phyloP scores from a whole-genome alignment of 2,888 invertebrate genomes.

The Ceramica pisi region DNA sequence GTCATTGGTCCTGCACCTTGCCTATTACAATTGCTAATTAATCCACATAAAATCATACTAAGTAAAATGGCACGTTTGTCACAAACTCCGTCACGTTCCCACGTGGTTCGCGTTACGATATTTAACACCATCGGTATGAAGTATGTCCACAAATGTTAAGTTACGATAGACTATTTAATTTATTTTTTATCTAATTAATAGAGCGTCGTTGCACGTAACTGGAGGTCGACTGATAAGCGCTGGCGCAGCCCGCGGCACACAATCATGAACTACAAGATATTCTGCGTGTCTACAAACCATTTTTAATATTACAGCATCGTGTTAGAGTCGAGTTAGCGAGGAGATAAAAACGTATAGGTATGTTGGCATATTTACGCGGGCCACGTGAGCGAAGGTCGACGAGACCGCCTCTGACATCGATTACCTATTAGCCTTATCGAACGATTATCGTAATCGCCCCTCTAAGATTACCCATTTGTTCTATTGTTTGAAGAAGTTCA shows the following conservation, averaged over 20 bases:
- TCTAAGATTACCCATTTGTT: constrained; percentile 48
- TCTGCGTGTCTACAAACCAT: constrained; percentile 64
- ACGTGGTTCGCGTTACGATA: constrained; percentile 43
- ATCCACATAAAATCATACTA: constrained; percentile 45
- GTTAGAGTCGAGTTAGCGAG: constrained; percentile 66
- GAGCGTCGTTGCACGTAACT: constrained; percentile 66
- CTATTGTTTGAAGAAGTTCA: constrained; percentile 59
- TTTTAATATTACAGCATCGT: constrained; percentile 66
- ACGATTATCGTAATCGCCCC: constrained; percentile 55
- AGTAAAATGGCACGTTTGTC: constrained; percentile 53
- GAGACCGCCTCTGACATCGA: constrained; percentile 51
- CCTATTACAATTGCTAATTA: constrained; percentile 33
- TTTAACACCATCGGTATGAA: constrained; percentile 50
- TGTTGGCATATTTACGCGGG: constrained; percentile 60
- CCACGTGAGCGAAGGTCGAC: constrained; percentile 63
- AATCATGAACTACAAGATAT: constrained; percentile 69
- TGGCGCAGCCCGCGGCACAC: constrained; percentile 75
- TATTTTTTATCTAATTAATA: constrained; percentile 63
- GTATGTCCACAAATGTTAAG: constrained; percentile 52
- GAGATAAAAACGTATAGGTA: constrained; percentile 65
- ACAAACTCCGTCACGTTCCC: constrained; percentile 56
- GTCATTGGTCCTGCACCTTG: constrained; percentile 1
- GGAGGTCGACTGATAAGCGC: constrained; percentile 85
- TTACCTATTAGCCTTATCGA: constrained; percentile 59
- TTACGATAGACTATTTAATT: constrained; percentile 33